Evolutionary conservation across 2,113 vertebrate species (phyloP).

Genomic region (Ivindomyrus marchei): DNA sequence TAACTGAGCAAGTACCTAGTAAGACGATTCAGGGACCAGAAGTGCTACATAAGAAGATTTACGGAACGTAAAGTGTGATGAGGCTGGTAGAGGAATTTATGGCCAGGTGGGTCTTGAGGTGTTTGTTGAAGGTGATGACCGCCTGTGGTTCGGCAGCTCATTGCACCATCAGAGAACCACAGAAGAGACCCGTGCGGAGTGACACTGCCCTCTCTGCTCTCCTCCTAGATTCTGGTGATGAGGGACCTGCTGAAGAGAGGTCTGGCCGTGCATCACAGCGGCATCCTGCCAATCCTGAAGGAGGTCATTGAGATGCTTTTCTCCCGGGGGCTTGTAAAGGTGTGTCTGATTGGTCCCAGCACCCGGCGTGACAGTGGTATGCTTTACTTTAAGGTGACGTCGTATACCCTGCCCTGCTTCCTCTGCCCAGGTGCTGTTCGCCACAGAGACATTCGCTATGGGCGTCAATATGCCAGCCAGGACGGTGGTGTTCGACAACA

Average conservation of each 20-base stretch:
- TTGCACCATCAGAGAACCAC: not conserved
- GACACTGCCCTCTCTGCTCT: not conserved
- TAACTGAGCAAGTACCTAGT: not conserved
- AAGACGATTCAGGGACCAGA: not conserved
- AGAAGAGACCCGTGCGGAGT: not conserved
- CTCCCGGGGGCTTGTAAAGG: constrained; percentile 71
- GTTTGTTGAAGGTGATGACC: not conserved
- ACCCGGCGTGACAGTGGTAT: not conserved
- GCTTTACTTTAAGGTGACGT: not conserved
- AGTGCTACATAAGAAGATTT: not conserved
- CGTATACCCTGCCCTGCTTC: not conserved
- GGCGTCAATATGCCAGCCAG: constrained; percentile 89
- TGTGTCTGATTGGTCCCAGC: constrained; percentile 27
- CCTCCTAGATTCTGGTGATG: constrained; percentile 71
- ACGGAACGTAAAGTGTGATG: not conserved
- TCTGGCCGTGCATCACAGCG: constrained; percentile 82
- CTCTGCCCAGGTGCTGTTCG: constrained; percentile 75
- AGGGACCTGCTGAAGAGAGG: constrained; percentile 76
- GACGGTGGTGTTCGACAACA: constrained; percentile 84
- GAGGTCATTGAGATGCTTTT: constrained; percentile 93
- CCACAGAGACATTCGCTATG: constrained; percentile 89
- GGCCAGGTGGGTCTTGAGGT: not conserved
- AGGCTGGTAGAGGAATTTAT: not conserved
- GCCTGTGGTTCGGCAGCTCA: not conserved
- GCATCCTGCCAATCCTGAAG: constrained; percentile 87